These are phyloP conservation scores for Sebastes baramenuke DNA, from an alignment of 2,797 vertebrate species.

Conservation along the genomic window DNA sequence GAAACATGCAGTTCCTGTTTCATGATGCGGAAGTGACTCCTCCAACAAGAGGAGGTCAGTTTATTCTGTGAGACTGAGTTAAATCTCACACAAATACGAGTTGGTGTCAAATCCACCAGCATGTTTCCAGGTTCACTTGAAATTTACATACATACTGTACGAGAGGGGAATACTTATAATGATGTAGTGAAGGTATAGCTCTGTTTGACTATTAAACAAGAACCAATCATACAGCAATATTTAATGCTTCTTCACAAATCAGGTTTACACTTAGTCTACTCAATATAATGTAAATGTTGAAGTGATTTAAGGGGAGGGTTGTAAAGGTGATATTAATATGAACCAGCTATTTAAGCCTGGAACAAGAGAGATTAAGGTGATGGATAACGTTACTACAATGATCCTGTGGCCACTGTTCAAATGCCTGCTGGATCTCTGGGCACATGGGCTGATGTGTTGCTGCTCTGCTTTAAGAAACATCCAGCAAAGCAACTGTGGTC, in stretches of 20 bases:
- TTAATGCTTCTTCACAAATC: not conserved
- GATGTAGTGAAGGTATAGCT: not conserved
- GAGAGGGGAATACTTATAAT: not conserved
- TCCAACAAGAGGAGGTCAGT: not conserved
- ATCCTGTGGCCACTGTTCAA: constrained; percentile 24
- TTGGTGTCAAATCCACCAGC: no score
- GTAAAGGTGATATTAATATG: constrained; percentile 53
- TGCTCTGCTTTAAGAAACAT: not conserved
- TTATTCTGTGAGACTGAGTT: not conserved
- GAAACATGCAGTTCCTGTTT: constrained; percentile 3
- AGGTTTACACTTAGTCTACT: not conserved
- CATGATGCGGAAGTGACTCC: not conserved
- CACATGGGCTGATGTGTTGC: constrained; percentile 18
- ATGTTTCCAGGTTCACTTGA: not conserved
- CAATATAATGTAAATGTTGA: constrained; percentile 39
- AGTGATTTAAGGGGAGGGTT: not conserved
- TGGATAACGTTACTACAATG: constrained; percentile 30
- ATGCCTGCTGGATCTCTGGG: constrained; percentile 7
- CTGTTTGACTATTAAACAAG: not conserved
- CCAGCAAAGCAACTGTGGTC: constrained; percentile 1
- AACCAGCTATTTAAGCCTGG: constrained; percentile 56
- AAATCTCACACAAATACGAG: not conserved
- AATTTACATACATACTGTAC: not conserved
- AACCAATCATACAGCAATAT: not conserved
- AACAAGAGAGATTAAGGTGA: constrained; percentile 54